Conservation (phyloP, 1,140 invertebrate species). For the Mesaphorura yosii region DNA sequence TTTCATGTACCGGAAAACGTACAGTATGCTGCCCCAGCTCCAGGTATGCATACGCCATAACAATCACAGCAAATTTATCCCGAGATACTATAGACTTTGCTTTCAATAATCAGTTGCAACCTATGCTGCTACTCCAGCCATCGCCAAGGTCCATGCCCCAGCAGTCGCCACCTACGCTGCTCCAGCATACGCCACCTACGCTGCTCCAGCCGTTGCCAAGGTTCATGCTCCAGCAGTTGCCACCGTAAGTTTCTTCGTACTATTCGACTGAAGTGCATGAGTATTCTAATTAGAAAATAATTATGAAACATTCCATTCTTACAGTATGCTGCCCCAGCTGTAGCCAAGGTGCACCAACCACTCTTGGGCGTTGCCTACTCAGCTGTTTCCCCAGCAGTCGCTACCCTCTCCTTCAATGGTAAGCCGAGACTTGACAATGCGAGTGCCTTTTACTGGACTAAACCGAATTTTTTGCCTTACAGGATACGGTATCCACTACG, state of each 20-base stretch:
- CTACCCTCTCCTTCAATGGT: constrained; percentile 16
- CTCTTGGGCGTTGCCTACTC: constrained; percentile 21
- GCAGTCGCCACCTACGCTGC: neutral
- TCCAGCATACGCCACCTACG: neutral
- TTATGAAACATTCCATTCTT: too few relatives aligned
- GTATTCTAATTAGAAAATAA: too few relatives aligned
- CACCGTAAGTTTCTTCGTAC: neutral
- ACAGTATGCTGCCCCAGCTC: too few relatives aligned
- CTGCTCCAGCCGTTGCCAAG: neutral
- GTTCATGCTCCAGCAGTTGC: constrained; percentile 3
- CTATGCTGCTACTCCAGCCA: neutral
- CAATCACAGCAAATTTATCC: too few relatives aligned
- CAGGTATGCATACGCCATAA: too few relatives aligned
- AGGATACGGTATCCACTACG: constrained; percentile 33
- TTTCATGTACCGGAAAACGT: too few relatives aligned
- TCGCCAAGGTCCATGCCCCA: neutral
- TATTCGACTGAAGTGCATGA: neutral
- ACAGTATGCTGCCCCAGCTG: constrained; percentile 11
- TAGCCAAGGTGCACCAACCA: constrained; percentile 1
- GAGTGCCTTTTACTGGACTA: constrained; percentile 28
- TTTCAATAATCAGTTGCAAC: neutral
- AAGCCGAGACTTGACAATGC: neutral
- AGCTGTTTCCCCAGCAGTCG: constrained; percentile 18
- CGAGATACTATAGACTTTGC: too few relatives aligned
- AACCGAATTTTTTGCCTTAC: too few relatives aligned